Conservation (phyloP, 1,140 invertebrate genomes). For the Philopotamus ludificatus region DNA sequence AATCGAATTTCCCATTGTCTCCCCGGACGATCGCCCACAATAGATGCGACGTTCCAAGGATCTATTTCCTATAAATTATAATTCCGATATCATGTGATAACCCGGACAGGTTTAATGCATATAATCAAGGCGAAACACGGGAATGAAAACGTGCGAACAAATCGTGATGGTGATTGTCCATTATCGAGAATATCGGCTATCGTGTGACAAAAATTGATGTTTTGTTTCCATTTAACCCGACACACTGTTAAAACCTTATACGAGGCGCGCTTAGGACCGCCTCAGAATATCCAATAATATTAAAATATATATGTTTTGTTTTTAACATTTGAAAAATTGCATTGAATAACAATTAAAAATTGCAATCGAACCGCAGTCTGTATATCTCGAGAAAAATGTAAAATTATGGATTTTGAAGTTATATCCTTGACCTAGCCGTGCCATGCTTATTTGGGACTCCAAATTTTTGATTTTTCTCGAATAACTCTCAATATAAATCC, state of each 20-base stretch:
- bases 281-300: no score
- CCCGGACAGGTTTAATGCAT: neutral
- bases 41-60: no score
- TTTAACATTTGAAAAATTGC: neutral
- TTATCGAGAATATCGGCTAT: neutral
- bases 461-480: no score
- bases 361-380: no score
- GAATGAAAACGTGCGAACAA: conserved; percentile 28
- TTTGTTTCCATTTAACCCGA: neutral
- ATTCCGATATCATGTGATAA: neutral
- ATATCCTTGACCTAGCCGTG: neutral
- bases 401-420: no score
- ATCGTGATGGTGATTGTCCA: conserved; percentile 19
- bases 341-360: neutral
- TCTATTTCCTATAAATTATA: no score
- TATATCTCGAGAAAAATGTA: no score
- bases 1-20: no score
- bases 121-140: neutral
- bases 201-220: neutral
- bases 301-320: neutral
- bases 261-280: no score
- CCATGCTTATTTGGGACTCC: no score
- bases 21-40: no score
- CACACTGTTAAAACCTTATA: neutral
- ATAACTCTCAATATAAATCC: no score